Evolutionary conservation across 2,113 vertebrate genomes (phyloP).

Genomic region (Nematolebias whitei): DNA sequence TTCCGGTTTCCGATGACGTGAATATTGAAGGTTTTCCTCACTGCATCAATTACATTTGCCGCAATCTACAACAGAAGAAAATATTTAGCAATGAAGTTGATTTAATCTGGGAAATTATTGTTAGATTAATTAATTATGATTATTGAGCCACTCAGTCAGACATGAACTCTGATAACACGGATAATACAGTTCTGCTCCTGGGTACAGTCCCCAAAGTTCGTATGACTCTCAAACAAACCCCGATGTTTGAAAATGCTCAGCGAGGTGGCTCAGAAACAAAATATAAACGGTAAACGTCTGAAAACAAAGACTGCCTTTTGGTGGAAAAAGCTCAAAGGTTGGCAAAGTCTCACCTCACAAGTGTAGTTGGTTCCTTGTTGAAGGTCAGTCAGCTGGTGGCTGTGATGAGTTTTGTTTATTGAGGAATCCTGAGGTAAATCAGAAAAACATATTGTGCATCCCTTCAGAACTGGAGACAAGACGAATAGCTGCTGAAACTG

Average conservation of each 20-base stretch:
- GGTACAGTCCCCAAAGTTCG: too few relatives aligned
- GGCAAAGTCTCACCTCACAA: constrained; percentile 72
- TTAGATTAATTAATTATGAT: not conserved
- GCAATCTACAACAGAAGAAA: constrained; percentile 70
- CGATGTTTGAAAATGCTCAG: too few relatives aligned
- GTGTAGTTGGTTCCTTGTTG: constrained; percentile 75
- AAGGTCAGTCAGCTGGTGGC: constrained; percentile 66
- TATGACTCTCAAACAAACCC: too few relatives aligned
- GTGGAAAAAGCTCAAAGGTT: not conserved
- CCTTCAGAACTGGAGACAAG: too few relatives aligned
- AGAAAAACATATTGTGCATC: not conserved
- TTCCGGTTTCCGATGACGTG: constrained; percentile 35
- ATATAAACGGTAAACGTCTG: too few relatives aligned
- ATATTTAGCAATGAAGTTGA: not conserved
- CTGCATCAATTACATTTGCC: constrained; percentile 77
- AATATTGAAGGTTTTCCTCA: constrained; percentile 76
- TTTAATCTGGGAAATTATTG: not conserved
- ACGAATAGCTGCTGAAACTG: too few relatives aligned
- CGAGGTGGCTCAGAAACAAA: not conserved
- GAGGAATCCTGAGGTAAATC: constrained; percentile 56
- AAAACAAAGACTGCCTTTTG: not conserved
- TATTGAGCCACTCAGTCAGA: not conserved
- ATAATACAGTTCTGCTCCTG: too few relatives aligned
- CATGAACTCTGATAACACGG: too few relatives aligned
- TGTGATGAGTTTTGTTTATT: constrained; percentile 74